A percentile compares a stretch with the other conserved stretches of the same genome.
Evolutionary conservation across 2,113 vertebrate genomes (phyloP).

Genomic region (Muntiacus muntjak): DNA sequence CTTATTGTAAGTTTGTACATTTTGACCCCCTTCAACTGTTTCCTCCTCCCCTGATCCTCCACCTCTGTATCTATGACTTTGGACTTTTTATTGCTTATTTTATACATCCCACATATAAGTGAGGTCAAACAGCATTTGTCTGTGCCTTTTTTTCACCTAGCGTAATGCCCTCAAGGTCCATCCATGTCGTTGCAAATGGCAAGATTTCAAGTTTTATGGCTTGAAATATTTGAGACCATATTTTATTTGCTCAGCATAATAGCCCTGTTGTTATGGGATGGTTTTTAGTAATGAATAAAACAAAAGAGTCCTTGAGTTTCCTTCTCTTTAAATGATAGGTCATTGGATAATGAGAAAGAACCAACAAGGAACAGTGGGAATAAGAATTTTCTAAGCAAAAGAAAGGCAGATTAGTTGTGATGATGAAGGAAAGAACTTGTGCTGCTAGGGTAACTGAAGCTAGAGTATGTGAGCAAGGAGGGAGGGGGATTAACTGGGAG

Average conservation of each 20-base stretch:
- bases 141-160: neutral
- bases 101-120: neutral
- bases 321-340: slow-evolving; percentile 28
- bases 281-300: neutral
- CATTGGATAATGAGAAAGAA: neutral
- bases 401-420: neutral
- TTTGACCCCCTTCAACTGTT: neutral
- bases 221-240: neutral
- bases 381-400: neutral
- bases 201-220: neutral
- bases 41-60: neutral
- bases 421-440: neutral
- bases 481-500: neutral
- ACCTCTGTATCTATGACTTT: neutral
- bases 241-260: neutral
- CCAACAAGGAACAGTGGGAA: neutral
- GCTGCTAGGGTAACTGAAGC: neutral
- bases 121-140: neutral
- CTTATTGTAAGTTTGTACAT: neutral
- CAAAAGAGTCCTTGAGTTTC: neutral
- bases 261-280: neutral
- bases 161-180: neutral
- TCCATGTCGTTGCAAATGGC: neutral
- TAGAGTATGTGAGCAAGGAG: neutral
- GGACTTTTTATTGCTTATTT: neutral